Conservation (phyloP, 2,888 invertebrate species). For the Philereme vetulata region DNA sequence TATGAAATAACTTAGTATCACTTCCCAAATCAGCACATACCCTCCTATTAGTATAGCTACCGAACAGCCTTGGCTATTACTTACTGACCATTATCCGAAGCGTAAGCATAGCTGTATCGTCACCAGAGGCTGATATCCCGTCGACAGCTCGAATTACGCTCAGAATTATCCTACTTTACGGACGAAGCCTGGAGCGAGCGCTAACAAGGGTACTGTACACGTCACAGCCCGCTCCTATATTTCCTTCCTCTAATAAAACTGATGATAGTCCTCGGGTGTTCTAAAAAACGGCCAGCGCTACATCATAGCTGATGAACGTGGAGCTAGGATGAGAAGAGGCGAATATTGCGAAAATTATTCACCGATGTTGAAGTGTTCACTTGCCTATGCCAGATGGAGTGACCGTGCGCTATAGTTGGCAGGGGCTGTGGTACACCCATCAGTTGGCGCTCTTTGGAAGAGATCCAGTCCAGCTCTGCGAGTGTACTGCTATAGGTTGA, state of each 20-base stretch:
- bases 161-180: conserved; percentile 72
- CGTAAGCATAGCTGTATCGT: conserved; percentile 62
- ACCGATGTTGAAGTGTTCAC: no score
- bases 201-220: conserved; percentile 67
- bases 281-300: conserved; percentile 67
- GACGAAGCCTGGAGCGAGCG: conserved; percentile 56
- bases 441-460: no score
- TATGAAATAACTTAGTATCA: no score
- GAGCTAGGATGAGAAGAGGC: conserved; percentile 37
- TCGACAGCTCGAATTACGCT: conserved; percentile 75
- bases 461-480: no score
- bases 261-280: conserved; percentile 66
- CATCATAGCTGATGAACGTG: conserved; percentile 46
- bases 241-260: conserved; percentile 70
- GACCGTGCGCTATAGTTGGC: no score
- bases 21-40: conserved; percentile 19
- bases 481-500: no score
- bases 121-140: conserved; percentile 73
- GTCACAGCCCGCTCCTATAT: conserved; percentile 65
- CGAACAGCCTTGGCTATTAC: conserved; percentile 78
- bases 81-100: conserved; percentile 62
- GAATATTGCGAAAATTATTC: background rate
- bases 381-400: no score
- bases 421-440: no score
- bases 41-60: conserved; percentile 75